Evolutionary conservation across 1,140 invertebrate species (phyloP).

Genomic region (Trinorchestia longiramus): DNA sequence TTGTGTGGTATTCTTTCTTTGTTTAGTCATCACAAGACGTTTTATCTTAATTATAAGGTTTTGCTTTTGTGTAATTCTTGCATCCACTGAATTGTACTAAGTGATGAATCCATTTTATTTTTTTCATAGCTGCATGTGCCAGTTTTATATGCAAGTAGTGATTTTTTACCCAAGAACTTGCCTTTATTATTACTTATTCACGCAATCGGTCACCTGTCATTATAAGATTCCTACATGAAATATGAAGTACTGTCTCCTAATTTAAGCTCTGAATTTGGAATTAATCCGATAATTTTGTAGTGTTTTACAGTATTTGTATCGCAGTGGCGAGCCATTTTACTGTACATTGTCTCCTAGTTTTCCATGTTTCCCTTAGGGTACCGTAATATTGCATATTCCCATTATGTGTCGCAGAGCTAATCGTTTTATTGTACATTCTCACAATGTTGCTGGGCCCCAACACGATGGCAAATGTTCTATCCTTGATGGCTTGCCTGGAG

Average conservation of each 20-base stretch:
- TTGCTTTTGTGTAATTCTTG: too few species aligned
- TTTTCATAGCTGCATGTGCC: not conserved
- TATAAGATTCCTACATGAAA: not conserved
- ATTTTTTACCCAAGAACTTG: too few species aligned
- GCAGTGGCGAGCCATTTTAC: not conserved
- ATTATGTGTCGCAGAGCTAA: not conserved
- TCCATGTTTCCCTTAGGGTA: not conserved
- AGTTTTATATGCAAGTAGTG: too few species aligned
- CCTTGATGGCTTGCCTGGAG: constrained; percentile 11
- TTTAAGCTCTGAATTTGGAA: too few species aligned
- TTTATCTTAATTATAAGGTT: too few species aligned
- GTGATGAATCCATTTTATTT: not conserved
- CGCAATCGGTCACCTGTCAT: not conserved
- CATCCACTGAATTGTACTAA: too few species aligned
- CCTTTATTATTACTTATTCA: too few species aligned
- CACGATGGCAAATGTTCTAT: not conserved
- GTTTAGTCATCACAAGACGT: too few species aligned
- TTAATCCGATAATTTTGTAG: not conserved
- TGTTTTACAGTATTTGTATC: not conserved
- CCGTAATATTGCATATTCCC: not conserved
- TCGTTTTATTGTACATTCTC: not conserved
- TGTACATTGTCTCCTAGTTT: not conserved
- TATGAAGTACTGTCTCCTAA: too few species aligned
- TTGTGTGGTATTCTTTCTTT: too few species aligned
- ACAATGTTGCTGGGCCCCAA: not conserved